Evolutionary conservation across 1,140 invertebrate species (phyloP), one percentile per base, ranked within the genome.

Genomic region (Littorina saxatilis): DNA sequence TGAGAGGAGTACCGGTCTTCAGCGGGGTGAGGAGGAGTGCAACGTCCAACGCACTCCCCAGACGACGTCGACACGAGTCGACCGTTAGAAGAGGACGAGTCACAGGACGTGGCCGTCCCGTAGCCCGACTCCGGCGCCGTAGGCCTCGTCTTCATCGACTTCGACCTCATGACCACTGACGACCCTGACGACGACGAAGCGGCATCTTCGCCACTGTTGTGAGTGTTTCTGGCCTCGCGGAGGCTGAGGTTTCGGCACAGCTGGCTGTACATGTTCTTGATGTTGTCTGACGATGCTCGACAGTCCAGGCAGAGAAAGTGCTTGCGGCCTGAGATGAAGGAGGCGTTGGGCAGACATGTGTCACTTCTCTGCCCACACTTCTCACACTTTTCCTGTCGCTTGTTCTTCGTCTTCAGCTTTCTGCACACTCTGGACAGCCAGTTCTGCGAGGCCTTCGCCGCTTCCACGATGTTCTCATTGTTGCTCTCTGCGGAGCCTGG

Each of bases 271-370:
- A 78, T 37, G 75, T 58, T 78, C 75, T 78, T 78, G 9, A 78
- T 61, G 55, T 78, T 78, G 76, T 43, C 55, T 2, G 76, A 61
- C 23, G 76, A 40, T 27, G 29, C 76, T 15, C 76, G 76, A 39
- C 76, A 78, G 76, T 78, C 37, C 55, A 63, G 55, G 76, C 76
- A 78, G 55, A 78, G 76, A 39, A 32, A 66, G 55, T 78, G 76
- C 55, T 66, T 78, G 27, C 76, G 76, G 55, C 76, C 76, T 1
- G 76, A 78, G 23, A 66, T 23, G 37, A 78, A 78, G 52, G 76
- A 78, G 35, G 52, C 55, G 58, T 78, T 78, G 52, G 76, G 76
- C 23, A 32, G 76, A 35, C 76, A 78, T 5, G 76, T 61, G 55
- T 61, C 39, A 58, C 76, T 78, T 15, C 52, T 20, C 32, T 61